Evolutionary conservation across 2,113 vertebrate genomes (phyloP).

Genomic region (Thinocorus orbignyianus): DNA sequence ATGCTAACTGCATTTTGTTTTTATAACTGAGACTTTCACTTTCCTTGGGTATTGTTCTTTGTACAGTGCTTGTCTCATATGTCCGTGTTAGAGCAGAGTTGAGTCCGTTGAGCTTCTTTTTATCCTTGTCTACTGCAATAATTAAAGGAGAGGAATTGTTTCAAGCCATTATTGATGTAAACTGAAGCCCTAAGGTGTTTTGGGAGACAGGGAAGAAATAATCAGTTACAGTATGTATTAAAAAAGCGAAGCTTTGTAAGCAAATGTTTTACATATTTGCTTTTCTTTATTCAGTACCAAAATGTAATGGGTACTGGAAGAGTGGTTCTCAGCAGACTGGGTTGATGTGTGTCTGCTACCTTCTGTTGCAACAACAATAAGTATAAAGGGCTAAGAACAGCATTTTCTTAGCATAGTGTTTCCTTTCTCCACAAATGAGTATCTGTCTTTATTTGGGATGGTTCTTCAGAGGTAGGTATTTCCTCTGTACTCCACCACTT

Average conservation of each 20-base stretch:
- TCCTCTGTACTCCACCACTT: not conserved
- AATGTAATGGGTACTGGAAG: not conserved
- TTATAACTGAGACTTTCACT: not conserved
- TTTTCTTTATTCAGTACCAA: not conserved
- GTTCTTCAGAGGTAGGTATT: not conserved
- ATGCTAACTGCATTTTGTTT: not conserved
- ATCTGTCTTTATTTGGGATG: not conserved
- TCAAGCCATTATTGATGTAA: not conserved
- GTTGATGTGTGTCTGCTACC: not conserved
- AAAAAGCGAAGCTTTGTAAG: not conserved
- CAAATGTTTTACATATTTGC: not conserved
- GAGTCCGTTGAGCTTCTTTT: not conserved
- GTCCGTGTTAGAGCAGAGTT: not conserved
- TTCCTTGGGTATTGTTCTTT: not conserved
- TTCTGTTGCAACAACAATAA: not conserved
- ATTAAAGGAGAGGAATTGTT: conserved; percentile 17
- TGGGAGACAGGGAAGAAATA: not conserved
- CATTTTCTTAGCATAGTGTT: not conserved
- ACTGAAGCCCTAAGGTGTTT: not conserved
- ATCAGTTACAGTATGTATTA: not conserved
- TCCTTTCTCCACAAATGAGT: not conserved
- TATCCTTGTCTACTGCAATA: not conserved
- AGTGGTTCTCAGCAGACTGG: not conserved
- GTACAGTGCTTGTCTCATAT: not conserved
- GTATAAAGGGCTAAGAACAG: not conserved